These are phyloP conservation scores for pig (Sus scrofa) DNA, from an alignment of 2,113 vertebrate genomes.

Conservation along the genomic window T2T-Sscrofa CM000827.6:50123001-50123500, in stretches of 20 bases:
- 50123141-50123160: not conserved
- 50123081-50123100: not conserved
- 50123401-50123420: conserved; percentile 85
- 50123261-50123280: conserved; percentile 13
- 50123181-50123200: conserved; percentile 36
- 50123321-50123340: conserved; percentile 46
- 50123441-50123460: conserved; percentile 80
- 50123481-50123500: conserved; percentile 78
- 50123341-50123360: conserved; percentile 70
- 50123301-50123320: conserved; percentile 74
- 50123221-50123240: conserved; percentile 46
- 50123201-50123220: not conserved
- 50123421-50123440: conserved; percentile 80
- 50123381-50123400: conserved; percentile 81
- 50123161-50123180: not conserved
- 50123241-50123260: conserved; percentile 65
- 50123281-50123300: conserved; percentile 75
- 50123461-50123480: conserved; percentile 71
- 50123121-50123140: not conserved
- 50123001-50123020: conserved; percentile 26
- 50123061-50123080: not conserved
- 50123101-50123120: not conserved
- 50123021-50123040: not conserved
- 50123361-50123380: conserved; percentile 80
- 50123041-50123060: not conserved